Evolutionary conservation across 2,888 invertebrate genomes (phyloP), one percentile per base, ranked within the genome.

Genomic region (Drosophila testacea): DNA sequence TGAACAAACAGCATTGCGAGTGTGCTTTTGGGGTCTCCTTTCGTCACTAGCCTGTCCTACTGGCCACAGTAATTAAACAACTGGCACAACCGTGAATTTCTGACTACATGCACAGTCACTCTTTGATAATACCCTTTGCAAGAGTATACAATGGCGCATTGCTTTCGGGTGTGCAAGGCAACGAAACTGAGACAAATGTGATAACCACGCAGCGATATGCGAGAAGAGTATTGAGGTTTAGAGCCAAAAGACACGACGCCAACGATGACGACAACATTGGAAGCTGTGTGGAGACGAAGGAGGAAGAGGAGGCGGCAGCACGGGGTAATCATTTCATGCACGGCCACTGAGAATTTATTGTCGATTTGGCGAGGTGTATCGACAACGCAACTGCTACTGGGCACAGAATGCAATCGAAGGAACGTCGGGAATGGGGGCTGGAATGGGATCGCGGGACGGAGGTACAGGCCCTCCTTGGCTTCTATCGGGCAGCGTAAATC

Each of bases 351-450:
- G 91, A 92, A 92, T 92, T 92, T 92, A 92, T 92, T 90, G 91
- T 90, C 91, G 92, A 91, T 90, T 85, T 85, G 79, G 88, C 88
- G 90, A 92, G 89, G 89, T 89, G 92, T 91, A 92, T 92, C 92
- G 92, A 92, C 92, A 91, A 90, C 78, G 90, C 88, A 91, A 92
- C 88, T 91, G 92, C 92, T 92, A 92, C 92, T 91, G 92, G 92
- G 92, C 92, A 92, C 91, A 91, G 70, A 69, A 78, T 78, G 69
- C 76, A 69, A 52, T 59, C 47, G 48, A 46, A 11, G 5, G 41
- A 22, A 5, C 22, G 4, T 28, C 36, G 36, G 5, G 16, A 34
- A 27, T 16, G 4, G 46, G 11, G 36, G 47, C 16, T 38, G 7
- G 36, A 5, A 38, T 32, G 28, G 46, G 30, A 11, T 39, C 7